Conservation (phyloP, 2,888 invertebrate genomes). For the Euplagia quadripunctaria region DNA sequence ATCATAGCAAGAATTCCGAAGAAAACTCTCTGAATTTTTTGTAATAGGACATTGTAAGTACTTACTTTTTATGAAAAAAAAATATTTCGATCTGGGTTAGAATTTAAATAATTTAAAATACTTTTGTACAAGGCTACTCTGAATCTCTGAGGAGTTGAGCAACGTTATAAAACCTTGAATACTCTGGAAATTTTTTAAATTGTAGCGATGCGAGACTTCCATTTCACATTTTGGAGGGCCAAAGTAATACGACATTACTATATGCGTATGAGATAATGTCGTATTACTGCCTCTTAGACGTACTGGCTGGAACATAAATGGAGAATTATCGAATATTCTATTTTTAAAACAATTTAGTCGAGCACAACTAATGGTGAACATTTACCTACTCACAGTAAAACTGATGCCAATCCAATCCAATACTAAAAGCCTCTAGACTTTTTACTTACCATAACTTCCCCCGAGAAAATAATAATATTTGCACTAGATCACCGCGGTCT, state of each 20-base stretch:
- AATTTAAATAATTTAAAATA: slow-evolving; percentile 9
- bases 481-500: no score
- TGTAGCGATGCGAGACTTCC: no score
- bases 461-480: no score
- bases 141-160: neutral
- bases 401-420: no score
- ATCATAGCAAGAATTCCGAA: neutral
- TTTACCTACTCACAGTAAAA: no score
- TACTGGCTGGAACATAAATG: neutral
- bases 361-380: no score
- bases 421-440: no score
- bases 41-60: neutral
- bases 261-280: neutral
- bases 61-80: neutral
- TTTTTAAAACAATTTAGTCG: no score
- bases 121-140: neutral
- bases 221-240: neutral
- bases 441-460: no score
- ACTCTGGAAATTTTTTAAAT: neutral
- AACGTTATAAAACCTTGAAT: slow-evolving; percentile 8
- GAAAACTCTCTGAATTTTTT: neutral
- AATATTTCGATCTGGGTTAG: slow-evolving; percentile 4
- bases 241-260: neutral
- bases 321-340: no score
- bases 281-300: neutral